Conservation (phyloP, 2,888 invertebrate genomes). For the Zonitis immaculata region DNA sequence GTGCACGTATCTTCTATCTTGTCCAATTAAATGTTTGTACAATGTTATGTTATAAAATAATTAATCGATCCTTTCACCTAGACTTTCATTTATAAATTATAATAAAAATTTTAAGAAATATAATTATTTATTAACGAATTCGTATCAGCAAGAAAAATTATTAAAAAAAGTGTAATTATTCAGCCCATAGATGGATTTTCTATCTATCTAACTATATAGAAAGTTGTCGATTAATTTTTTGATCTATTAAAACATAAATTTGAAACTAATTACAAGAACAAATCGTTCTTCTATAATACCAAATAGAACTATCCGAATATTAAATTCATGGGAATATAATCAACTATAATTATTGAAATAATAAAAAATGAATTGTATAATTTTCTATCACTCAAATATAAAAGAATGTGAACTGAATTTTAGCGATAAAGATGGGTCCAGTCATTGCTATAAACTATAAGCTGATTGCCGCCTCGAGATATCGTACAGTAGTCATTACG, state of each 20-base stretch:
- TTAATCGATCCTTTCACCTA: slow-evolving; percentile 46
- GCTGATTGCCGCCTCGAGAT: neutral
- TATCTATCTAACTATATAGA: no score
- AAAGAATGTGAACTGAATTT: neutral
- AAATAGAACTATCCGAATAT: no score
- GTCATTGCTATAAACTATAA: neutral
- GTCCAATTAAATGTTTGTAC: slow-evolving; percentile 46
- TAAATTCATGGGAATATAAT: no score
- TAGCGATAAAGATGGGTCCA: neutral
- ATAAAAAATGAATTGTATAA: no score
- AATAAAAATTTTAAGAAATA: neutral
- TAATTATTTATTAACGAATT: no score
- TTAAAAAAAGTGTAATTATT: no score
- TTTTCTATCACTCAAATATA: neutral
- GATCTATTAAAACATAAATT: neutral
- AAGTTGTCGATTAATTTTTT: neutral
- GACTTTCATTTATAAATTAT: slow-evolving; percentile 26
- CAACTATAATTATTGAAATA: no score
- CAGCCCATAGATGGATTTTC: no score
- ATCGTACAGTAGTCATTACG: neutral
- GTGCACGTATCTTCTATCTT: slow-evolving; percentile 45
- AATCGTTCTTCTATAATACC: no score
- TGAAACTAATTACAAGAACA: neutral
- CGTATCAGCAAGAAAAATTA: neutral
- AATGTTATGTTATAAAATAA: slow-evolving; percentile 46